These are phyloP conservation scores for Oedothorax gibbosus DNA, from an alignment of 1,140 invertebrate genomes.

Conservation along the genomic window DNA sequence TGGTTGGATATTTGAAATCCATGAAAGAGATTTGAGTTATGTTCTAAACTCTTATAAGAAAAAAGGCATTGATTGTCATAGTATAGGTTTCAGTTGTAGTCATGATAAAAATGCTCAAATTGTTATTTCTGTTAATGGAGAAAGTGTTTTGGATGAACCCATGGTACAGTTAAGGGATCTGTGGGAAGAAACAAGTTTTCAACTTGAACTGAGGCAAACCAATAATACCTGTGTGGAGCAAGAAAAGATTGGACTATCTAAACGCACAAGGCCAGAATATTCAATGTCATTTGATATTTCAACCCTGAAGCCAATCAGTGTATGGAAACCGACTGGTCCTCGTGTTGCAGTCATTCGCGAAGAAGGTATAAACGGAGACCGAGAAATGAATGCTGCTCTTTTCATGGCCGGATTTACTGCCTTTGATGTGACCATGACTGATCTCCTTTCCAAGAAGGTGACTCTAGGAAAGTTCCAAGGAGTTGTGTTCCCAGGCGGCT, in stretches of 20 bases:
- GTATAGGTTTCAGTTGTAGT: constrained; percentile 75
- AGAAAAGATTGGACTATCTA: constrained; percentile 71
- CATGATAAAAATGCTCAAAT: constrained; percentile 34
- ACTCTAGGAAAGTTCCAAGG: constrained; percentile 86
- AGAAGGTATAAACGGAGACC: constrained; percentile 96
- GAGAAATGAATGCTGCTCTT: constrained; percentile 97
- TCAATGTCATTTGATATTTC: constrained; percentile 80
- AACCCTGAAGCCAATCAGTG: background rate
- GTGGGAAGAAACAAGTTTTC: constrained; percentile 97
- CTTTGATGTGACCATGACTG: constrained; percentile 92
- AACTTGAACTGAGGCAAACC: constrained; percentile 84
- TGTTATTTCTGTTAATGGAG: constrained; percentile 5
- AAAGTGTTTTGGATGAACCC: constrained; percentile 74
- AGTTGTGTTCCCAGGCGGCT: constrained; percentile 95
- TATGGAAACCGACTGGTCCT: constrained; percentile 67
- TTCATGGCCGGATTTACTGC: constrained; percentile 89
- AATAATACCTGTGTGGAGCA: constrained; percentile 81
- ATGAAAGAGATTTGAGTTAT: constrained; percentile 70
- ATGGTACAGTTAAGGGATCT: constrained; percentile 79
- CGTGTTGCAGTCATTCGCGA: constrained; percentile 87
- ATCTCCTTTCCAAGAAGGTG: constrained; percentile 78
- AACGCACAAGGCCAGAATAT: constrained; percentile 67
- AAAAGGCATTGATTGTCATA: constrained; percentile 75
- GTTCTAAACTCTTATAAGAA: constrained; percentile 76
- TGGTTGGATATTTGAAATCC: constrained; percentile 90